Base-by-base conservation (phyloP, 2,888 invertebrate species). In the Pardosa pseudoannulata region DNA sequence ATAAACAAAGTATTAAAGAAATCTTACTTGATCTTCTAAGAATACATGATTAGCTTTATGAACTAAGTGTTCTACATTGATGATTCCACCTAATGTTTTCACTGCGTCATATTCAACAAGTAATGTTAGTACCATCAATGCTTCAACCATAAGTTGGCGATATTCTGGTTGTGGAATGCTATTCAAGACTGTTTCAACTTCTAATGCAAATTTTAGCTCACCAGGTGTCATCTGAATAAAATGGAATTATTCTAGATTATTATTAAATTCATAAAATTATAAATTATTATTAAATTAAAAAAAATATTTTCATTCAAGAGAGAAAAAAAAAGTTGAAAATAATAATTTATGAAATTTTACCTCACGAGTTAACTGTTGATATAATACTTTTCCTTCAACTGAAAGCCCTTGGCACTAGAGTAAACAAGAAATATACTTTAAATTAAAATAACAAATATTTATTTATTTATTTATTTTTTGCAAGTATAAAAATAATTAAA, bases 101-200 rank as follows among this genome's bases (percentile, higher is more conserved):
- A 95, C 95, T 31, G 96, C 94, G 91, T 96, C 96, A 90, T 97
- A 95, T 91, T 97, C 97, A 0, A 98, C 96, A 72, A 93, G 89
- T 46, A 98, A 92, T 0, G 98, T 97, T 46, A 99, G 93, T 19
- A 99, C 97, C 97, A 98, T 98, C 72, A 99, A 92, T 0, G 98
- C 98, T 92, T 99, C 93, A 0, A 99, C 99, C 78, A 99, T 95
- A 88, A 99, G 92, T 91, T 99, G 98, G 28, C 99, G 94, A 92
- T 99, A 99, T 92, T 99, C 99, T 0, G 99, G 99, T 91, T 99
- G 98, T 0, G 98, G 98, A 90, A 99, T 98, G 73, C 96, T 95
- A 91, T 99, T 99, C 73, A 99, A 93, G 1, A 98, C 98, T 0
- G 97, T 96, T 92, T 99, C 99, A 0, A 99, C 98, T 79, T 97